A percentile compares a stretch with the other conserved stretches of the same genome.
phyloP scores from a whole-genome alignment of 2,797 vertebrate species.

The Petrocephalus schoutedeni region DNA sequence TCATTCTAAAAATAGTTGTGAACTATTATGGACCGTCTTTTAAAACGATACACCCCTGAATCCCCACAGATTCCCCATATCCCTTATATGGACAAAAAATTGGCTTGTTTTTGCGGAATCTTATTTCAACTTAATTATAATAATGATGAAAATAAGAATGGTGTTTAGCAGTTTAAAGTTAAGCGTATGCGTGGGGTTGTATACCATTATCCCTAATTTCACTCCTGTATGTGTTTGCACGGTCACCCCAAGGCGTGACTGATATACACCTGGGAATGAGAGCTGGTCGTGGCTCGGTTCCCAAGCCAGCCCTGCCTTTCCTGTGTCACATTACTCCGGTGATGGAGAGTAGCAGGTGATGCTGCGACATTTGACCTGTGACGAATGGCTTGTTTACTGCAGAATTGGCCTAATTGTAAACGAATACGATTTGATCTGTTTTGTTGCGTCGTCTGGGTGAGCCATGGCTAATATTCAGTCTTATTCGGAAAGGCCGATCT shows the following conservation, averaged over 20 bases:
- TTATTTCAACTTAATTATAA: background rate
- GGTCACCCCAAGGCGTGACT: background rate
- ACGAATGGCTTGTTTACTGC: constrained; percentile 22
- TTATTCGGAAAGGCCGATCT: constrained; percentile 1
- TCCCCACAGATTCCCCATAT: background rate
- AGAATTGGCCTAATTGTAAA: constrained; percentile 15
- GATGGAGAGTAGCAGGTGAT: constrained; percentile 67
- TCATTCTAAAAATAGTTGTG: background rate
- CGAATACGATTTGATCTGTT: background rate
- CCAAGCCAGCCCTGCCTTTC: background rate
- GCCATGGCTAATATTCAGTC: background rate
- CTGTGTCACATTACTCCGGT: constrained; percentile 24
- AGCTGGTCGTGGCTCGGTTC: background rate
- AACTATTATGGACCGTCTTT: background rate
- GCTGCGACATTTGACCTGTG: constrained; percentile 50
- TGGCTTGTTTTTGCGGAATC: background rate
- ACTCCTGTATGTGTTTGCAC: background rate
- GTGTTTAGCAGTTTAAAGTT: background rate
- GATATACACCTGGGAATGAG: constrained; percentile 17
- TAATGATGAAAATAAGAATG: background rate
- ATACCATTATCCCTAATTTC: background rate
- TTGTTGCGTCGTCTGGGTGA: background rate
- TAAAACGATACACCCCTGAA: background rate
- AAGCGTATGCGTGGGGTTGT: background rate
- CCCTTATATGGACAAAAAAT: background rate